Evolutionary conservation across 2,113 vertebrate genomes (phyloP).

Genomic region (Osmerus eperlanus): DNA sequence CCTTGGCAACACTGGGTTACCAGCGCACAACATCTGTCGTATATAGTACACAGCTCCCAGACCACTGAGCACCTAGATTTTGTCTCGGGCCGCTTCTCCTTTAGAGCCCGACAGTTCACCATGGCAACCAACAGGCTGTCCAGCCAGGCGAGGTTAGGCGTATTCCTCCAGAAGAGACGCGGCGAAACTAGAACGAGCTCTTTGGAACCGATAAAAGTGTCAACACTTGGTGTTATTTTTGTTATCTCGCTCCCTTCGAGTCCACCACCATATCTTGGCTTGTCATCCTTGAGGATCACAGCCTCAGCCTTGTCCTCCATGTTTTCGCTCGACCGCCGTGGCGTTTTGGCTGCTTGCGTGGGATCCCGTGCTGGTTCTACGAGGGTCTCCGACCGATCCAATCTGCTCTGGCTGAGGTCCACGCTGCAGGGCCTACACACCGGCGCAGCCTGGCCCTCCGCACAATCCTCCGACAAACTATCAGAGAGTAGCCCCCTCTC

Average conservation of each 20-base stretch:
- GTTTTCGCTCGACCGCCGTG: no score
- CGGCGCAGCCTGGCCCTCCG: not conserved
- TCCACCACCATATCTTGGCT: no score
- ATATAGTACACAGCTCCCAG: constrained; percentile 69
- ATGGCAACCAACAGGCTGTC: constrained; percentile 82
- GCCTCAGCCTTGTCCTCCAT: no score
- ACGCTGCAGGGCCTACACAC: not conserved
- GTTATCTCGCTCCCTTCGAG: no score
- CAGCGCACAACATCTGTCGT: constrained; percentile 65
- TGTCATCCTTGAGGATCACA: no score
- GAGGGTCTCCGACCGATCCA: not conserved
- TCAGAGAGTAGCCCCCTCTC: no score
- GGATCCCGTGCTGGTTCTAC: not conserved
- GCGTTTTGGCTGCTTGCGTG: not conserved
- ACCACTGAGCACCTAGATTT: constrained; percentile 60
- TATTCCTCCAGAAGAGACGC: constrained; percentile 83
- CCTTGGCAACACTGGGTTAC: constrained; percentile 27
- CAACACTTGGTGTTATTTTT: no score
- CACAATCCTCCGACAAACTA: no score
- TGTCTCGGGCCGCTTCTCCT: constrained; percentile 31
- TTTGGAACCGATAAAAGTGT: no score
- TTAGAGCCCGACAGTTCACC: constrained; percentile 77
- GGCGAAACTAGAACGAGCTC: constrained; percentile 37
- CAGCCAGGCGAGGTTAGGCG: constrained; percentile 84
- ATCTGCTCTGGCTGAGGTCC: not conserved